Base-by-base conservation (phyloP, 2,888 invertebrate species). In the Gari tellinella region DNA sequence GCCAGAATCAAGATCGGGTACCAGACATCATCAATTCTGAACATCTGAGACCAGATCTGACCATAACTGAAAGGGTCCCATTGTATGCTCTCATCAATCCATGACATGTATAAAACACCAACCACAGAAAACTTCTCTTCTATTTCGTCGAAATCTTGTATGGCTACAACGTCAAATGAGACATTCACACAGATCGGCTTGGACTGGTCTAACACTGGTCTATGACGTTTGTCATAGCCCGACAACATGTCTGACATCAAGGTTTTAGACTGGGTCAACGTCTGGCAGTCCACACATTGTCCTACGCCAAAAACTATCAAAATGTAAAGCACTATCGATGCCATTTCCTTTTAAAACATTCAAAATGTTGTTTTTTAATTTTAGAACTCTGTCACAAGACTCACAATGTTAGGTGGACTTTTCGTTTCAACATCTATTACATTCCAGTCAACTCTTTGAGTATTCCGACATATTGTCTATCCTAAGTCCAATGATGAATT, bases 71-170 rank as follows among this genome's bases (percentile, higher is more conserved):
- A n/a, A 0, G 69, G 66, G 17, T 75, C 53, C 81, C 81, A 81
- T 4, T 17, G 41, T 15, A 74, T 57, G 15, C 52, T 46, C 41
- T 72, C 57, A 19, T 81, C 81, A 14, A 46, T 25, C 81, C 81
- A 81, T 3, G 52, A 38, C 26, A 74, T 43, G n/a, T 49, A 60
- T 7, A 74, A 7, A 4, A 64, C n/a, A 41, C 64, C 64, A 37
- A 64, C 55, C 0, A 60, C 61, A 43, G 74, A 74, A 25, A 74
- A 68, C 31, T 60, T 64, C 46, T 72, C 72, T 2, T 65, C 48
- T 10, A 73, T 65, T 38, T 76, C 81, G 40, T 79, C 73, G 26
- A 81, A 70, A 15, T 70, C 73, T 15, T 62, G 70, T 14, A 81
- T 58, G 14, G 70, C 63, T 8, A 79, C 41, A 1, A 79, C 31